Percentiles rank a stretch among this genome's conserved stretches.
These are phyloP conservation scores for Gyps fulvus DNA, from an alignment of 2,113 vertebrate species.

Conservation along the genomic window DNA sequence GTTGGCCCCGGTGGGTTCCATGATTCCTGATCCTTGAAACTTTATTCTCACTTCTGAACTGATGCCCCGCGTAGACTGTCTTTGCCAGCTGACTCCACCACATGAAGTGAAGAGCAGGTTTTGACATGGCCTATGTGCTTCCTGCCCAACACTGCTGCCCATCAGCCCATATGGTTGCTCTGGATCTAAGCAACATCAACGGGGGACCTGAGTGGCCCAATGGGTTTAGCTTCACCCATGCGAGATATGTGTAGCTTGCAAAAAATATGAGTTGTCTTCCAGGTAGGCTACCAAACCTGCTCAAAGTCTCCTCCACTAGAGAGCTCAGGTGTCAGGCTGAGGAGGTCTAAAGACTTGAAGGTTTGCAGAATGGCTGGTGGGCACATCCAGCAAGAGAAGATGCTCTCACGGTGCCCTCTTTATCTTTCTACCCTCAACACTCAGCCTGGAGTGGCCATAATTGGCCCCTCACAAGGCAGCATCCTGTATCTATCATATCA, in stretches of 20 bases:
- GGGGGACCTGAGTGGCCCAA: neutral
- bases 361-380: neutral
- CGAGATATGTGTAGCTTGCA: neutral
- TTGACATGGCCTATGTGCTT: neutral
- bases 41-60: neutral
- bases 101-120: neutral
- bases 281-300: neutral
- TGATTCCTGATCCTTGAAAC: neutral
- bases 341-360: neutral
- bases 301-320: neutral
- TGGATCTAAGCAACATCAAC: neutral
- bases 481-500: neutral
- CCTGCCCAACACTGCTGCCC: neutral
- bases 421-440: neutral
- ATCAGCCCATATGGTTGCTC: neutral
- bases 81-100: neutral
- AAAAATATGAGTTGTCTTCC: neutral
- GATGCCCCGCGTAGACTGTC: neutral
- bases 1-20: neutral
- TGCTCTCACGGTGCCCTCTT: neutral
- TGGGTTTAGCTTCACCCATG: neutral
- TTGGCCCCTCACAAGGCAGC: neutral
- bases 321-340: accelerated
- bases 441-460: neutral
- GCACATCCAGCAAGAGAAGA: neutral